Evolutionary conservation across 2,888 invertebrate genomes (phyloP).

Genomic region (Drosophila greeni): DNA sequence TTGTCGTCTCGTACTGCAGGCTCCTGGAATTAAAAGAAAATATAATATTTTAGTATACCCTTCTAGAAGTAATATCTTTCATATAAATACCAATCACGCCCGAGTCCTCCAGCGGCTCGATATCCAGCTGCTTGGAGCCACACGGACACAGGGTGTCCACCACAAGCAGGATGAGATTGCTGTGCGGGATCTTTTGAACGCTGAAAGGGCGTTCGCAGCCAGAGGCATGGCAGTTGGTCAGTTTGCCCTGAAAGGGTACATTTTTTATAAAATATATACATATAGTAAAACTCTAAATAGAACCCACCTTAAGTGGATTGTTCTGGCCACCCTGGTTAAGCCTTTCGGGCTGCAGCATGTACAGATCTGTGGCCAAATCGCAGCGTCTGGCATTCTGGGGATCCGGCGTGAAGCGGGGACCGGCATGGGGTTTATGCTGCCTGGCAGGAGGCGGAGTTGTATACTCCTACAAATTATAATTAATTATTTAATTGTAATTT

Average conservation of each 20-base stretch:
- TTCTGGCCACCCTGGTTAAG: constrained; percentile 87
- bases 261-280: neutral
- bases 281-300: neutral
- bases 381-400: constrained; percentile 86
- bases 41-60: accelerated
- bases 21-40: constrained; percentile 68
- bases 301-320: constrained; percentile 86
- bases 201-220: constrained; percentile 95
- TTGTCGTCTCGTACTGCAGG: constrained; percentile 81
- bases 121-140: constrained; percentile 91
- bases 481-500: neutral
- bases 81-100: constrained; percentile 80
- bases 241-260: constrained; percentile 82
- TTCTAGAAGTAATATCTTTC: accelerated
- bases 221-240: constrained; percentile 91
- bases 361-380: constrained; percentile 92
- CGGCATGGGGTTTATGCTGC: constrained; percentile 73
- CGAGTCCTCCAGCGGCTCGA: constrained; percentile 85
- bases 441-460: constrained; percentile 76
- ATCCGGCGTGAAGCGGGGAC: constrained; percentile 80
- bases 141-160: constrained; percentile 94
- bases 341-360: constrained; percentile 89
- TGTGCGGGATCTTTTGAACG: constrained; percentile 93
- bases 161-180: constrained; percentile 91
- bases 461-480: constrained; percentile 69